Evolutionary conservation across 2,113 vertebrate genomes (phyloP).

Genomic region (Macquaria ambigua): DNA sequence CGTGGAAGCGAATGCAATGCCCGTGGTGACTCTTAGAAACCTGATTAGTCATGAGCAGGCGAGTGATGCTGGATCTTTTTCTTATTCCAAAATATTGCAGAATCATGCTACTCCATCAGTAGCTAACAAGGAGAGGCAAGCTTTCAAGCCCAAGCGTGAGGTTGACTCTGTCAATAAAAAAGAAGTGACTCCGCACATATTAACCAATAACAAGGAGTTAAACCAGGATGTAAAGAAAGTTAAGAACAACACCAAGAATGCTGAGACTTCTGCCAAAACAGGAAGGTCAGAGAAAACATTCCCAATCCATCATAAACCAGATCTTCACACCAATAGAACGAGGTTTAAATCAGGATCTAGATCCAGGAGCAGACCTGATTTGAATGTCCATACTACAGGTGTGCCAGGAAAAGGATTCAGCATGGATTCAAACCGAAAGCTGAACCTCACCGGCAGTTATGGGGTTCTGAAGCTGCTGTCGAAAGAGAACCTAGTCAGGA

Average conservation of each 20-base stretch:
- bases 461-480: slow-evolving; percentile 83
- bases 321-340: slow-evolving; percentile 80
- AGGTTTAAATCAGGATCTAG: slow-evolving; percentile 73
- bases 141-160: slow-evolving; percentile 75
- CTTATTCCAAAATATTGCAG: slow-evolving; percentile 69
- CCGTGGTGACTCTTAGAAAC: slow-evolving; percentile 77
- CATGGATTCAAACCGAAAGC: slow-evolving; percentile 73
- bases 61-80: slow-evolving; percentile 51
- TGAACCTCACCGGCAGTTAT: slow-evolving; percentile 82
- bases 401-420: slow-evolving; percentile 70
- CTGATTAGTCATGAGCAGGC: slow-evolving; percentile 74
- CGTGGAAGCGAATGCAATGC: slow-evolving; percentile 71
- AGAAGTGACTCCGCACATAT: slow-evolving; percentile 42
- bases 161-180: slow-evolving; percentile 68
- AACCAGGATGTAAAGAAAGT: slow-evolving; percentile 67
- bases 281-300: slow-evolving; percentile 70
- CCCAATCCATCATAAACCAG: slow-evolving; percentile 71
- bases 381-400: slow-evolving; percentile 68
- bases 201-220: slow-evolving; percentile 54
- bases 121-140: slow-evolving; percentile 66
- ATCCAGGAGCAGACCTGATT: slow-evolving; percentile 70
- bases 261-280: slow-evolving; percentile 55
- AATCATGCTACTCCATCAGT: slow-evolving; percentile 49
- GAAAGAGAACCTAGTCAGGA: slow-evolving; percentile 84
- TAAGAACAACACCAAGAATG: slow-evolving; percentile 77